Evolutionary conservation across 1,140 invertebrate species (phyloP), one percentile per base, ranked within the genome.

Genomic region (Venturia canescens): DNA sequence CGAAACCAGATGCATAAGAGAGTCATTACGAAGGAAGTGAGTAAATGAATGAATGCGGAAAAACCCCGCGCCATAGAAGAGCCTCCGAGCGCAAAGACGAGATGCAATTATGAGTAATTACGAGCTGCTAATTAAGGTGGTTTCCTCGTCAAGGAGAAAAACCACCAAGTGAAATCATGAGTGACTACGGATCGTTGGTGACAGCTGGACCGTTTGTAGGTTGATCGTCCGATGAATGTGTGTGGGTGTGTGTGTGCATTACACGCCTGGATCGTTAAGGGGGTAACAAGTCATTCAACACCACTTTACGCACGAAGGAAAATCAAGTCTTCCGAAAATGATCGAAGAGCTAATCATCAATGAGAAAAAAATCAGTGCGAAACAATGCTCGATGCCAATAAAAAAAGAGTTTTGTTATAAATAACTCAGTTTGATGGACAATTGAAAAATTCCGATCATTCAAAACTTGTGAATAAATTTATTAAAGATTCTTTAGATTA

Each of bases 101-200:
- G 26, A 5, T 23, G 60, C 26, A 66, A 66, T 66, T 66, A 66
- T 23, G 60, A 66, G 60, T 29, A 66, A 66, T 66, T 66, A 66
- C 60, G 60, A 27, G 26, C 60, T 66, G 60, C 23, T 66, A 66
- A 66, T 66, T 66, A 66, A 66, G 60, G 23, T 15, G 60, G 60
- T 66, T 15, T 66, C 23, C 23, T 13, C 3, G 60, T 23, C 13
- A 66, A 27, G 60, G 13, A 66, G 4, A 66, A 66, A 18, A 66
- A 66, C 60, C 26, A 27, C 27, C 23, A 23, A 66, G 18, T 1
- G 27, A 66, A 66, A 66, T 66, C 60, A 66, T 66, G 23, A 18
- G 5, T 66, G 26, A 15, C 60, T 23, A 23, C 60, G 21, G 53
- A 3, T 21, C 53, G 53, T 21, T 57, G n/a, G 53, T 3, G 18